These are phyloP conservation scores for Emydoidea blandingii DNA, from an alignment of 2,797 vertebrate species.

Conservation along the genomic window DNA sequence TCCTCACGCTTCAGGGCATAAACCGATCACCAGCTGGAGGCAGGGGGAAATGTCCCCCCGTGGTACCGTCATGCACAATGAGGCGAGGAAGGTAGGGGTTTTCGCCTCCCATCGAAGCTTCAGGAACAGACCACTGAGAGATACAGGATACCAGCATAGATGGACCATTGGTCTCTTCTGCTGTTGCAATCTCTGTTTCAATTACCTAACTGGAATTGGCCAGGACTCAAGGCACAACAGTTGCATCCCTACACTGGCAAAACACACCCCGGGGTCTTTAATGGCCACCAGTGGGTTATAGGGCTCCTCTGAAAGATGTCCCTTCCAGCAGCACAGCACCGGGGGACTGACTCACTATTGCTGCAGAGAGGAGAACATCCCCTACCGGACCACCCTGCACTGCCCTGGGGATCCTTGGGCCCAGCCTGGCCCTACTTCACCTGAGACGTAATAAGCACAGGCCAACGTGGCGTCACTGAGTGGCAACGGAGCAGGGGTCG, in stretches of 20 bases:
- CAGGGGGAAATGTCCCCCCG: constrained; percentile 23
- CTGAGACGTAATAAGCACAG: neutral
- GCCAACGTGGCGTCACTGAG: neutral
- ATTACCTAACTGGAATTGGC: neutral
- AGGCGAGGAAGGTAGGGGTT: neutral
- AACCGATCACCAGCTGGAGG: constrained; percentile 38
- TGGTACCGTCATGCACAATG: neutral
- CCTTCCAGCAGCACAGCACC: neutral
- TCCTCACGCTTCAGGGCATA: constrained; percentile 22
- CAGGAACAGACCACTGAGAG: neutral
- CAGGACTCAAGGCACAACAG: neutral
- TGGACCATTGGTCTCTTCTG: neutral
- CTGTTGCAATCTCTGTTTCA: neutral
- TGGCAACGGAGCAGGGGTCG: neutral
- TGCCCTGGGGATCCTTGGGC: neutral
- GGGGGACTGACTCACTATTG: neutral
- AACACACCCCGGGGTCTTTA: neutral
- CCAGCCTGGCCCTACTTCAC: neutral
- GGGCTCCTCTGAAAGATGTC: neutral
- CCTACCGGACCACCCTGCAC: neutral
- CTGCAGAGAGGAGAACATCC: neutral
- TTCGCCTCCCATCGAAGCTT: neutral
- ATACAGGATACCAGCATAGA: neutral
- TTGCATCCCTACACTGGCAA: neutral
- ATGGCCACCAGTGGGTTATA: neutral